Percentiles rank a stretch among this genome's conserved stretches.
These are phyloP conservation scores for Megamerina dolium DNA, from an alignment of 2,888 invertebrate genomes.

Conservation along the genomic window DNA sequence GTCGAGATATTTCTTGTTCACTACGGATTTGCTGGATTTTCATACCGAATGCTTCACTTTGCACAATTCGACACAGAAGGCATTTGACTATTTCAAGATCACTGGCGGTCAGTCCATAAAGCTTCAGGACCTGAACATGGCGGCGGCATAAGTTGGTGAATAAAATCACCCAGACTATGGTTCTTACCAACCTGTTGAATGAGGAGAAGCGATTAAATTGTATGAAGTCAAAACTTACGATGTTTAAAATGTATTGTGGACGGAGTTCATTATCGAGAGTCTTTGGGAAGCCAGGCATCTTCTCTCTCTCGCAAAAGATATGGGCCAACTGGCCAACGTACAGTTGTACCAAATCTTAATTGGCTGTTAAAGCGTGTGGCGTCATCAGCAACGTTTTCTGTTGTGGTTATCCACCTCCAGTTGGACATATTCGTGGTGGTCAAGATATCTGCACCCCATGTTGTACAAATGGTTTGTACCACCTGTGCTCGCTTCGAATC, in stretches of 20 bases:
- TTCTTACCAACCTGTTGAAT: too few species aligned
- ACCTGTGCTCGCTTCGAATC: too few species aligned
- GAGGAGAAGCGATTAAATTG: too few species aligned
- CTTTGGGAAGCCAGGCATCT: neutral
- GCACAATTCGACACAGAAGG: neutral
- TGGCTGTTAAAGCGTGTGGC: conserved; percentile 1
- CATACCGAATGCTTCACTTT: neutral
- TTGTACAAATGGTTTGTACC: too few species aligned
- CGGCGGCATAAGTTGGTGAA: neutral
- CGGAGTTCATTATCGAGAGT: neutral
- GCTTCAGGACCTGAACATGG: neutral
- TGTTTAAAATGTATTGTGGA: too few species aligned
- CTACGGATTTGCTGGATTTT: conserved; percentile 2
- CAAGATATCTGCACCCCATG: too few species aligned
- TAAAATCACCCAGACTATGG: too few species aligned
- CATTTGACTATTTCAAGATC: neutral
- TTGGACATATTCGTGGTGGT: too few species aligned
- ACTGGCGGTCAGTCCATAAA: too few species aligned
- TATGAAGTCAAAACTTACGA: too few species aligned
- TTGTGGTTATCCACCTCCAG: too few species aligned
- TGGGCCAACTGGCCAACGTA: neutral
- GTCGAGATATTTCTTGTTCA: neutral
- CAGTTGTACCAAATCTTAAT: neutral
- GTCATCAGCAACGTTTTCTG: too few species aligned
- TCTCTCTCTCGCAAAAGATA: neutral